Percentiles rank a stretch among this genome's conserved stretches.
phyloP scores from a whole-genome alignment of 2,888 invertebrate species.

The Drosophila vallismaia region DNA sequence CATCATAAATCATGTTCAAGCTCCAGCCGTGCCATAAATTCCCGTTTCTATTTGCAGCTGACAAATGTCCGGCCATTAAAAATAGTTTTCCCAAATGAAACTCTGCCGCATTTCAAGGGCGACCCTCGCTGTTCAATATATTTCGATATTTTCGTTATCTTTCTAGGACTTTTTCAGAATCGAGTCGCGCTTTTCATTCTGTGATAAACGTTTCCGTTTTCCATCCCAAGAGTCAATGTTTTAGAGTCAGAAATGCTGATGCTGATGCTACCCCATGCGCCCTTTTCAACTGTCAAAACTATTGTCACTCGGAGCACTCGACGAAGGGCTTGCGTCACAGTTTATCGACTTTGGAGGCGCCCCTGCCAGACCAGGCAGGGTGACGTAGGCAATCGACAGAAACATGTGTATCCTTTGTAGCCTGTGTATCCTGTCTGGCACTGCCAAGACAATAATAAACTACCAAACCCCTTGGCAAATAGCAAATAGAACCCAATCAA shows the following conservation, averaged over 20 bases:
- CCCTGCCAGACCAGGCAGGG: slow-evolving; percentile 7
- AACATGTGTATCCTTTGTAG: slow-evolving; percentile 52
- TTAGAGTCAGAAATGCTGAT: not conserved
- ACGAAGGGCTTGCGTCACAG: slow-evolving; percentile 37
- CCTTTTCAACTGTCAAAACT: slow-evolving; percentile 46
- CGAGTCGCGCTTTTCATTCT: slow-evolving; percentile 48
- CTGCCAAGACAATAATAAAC: slow-evolving; percentile 71
- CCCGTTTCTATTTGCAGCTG: slow-evolving; percentile 37
- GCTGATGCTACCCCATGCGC: slow-evolving; percentile 37
- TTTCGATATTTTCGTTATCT: too few relatives aligned
- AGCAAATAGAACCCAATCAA: slow-evolving; percentile 79
- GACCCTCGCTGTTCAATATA: slow-evolving; percentile 12
- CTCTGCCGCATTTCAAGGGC: slow-evolving; percentile 25
- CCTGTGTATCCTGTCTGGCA: slow-evolving; percentile 53
- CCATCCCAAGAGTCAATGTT: slow-evolving; percentile 28
- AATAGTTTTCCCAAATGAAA: slow-evolving; percentile 20
- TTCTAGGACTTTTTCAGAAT: slow-evolving; percentile 46
- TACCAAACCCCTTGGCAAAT: slow-evolving; percentile 73
- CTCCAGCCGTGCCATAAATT: slow-evolving; percentile 27
- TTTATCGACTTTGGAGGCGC: slow-evolving; percentile 23
- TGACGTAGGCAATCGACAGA: slow-evolving; percentile 46
- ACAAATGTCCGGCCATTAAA: slow-evolving; percentile 39
- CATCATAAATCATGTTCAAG: slow-evolving; percentile 26
- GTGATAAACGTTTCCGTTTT: slow-evolving; percentile 57
- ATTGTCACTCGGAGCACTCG: slow-evolving; percentile 31